Percentiles rank a stretch among this genome's conserved stretches.
These are phyloP conservation scores for Malurus melanocephalus DNA, from an alignment of 2,113 vertebrate species.

Conservation along the genomic window DNA sequence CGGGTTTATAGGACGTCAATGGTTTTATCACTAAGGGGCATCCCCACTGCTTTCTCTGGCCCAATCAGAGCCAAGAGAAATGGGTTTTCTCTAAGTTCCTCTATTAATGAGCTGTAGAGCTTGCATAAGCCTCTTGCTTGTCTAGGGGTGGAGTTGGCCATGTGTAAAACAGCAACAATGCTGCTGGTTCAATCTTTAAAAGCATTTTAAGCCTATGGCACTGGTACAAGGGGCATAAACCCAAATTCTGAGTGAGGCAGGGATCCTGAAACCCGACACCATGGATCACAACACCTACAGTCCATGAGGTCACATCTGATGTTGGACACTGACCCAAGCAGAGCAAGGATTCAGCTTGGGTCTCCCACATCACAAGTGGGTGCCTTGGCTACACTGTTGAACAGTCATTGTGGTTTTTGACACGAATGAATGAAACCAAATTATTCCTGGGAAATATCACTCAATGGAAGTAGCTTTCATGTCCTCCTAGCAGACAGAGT, in stretches of 20 bases:
- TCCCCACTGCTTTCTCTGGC: not conserved
- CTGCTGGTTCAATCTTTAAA: not conserved
- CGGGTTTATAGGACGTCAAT: not conserved
- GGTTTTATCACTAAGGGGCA: not conserved
- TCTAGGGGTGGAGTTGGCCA: not conserved
- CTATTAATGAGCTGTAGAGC: not conserved
- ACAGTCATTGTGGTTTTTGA: not conserved
- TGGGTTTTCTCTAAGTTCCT: not conserved
- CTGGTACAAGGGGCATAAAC: not conserved
- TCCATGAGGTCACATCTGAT: not conserved
- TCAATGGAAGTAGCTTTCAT: not conserved
- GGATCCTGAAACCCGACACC: not conserved
- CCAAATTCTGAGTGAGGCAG: not conserved
- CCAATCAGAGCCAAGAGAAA: not conserved
- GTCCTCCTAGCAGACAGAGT: not conserved
- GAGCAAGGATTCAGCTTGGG: not conserved
- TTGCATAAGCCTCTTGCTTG: not conserved
- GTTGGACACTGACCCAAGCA: not conserved
- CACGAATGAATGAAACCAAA: not conserved
- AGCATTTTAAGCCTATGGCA: not conserved
- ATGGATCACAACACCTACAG: not conserved
- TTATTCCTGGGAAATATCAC: not conserved
- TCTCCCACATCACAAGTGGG: fast-evolving
- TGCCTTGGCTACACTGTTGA: not conserved
- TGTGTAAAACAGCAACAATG: not conserved